A percentile compares a stretch with the other conserved stretches of the same genome.
phyloP scores from a whole-genome alignment of 2,888 invertebrate species.

The Xylota sylvarum region DNA sequence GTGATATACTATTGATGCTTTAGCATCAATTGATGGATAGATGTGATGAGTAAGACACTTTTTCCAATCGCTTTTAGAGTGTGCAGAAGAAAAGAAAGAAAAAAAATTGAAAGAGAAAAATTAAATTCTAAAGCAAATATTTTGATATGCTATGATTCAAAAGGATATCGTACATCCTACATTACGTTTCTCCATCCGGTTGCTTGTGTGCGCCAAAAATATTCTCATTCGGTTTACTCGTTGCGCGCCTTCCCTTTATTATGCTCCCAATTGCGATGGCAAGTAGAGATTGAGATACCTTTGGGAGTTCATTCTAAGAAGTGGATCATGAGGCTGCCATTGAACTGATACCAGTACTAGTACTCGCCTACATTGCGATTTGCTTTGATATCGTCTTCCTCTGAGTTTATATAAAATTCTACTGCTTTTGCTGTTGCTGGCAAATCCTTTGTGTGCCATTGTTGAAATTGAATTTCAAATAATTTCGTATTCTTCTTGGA shows the following conservation, averaged over 20 bases:
- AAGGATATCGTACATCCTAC: conserved; percentile 48
- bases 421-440: conserved; percentile 67
- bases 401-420: conserved; percentile 21
- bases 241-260: conserved; percentile 53
- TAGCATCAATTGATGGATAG: conserved; percentile 67
- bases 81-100: conserved; percentile 30
- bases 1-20: conserved; percentile 48
- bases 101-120: conserved; percentile 38
- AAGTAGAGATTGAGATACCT: conserved; percentile 64
- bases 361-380: conserved; percentile 19
- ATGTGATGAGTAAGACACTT: conserved; percentile 75
- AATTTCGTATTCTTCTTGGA: conserved; percentile 78
- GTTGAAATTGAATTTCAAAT: conserved; percentile 81
- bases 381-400: conserved; percentile 35
- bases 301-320: conserved; percentile 55
- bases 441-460: conserved; percentile 80
- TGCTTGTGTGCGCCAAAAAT: conserved; percentile 19
- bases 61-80: conserved; percentile 48
- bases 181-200: conserved; percentile 30
- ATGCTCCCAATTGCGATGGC: conserved; percentile 66
- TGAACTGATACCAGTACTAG: conserved; percentile 39
- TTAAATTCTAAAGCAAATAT: conserved; percentile 69
- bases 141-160: conserved; percentile 70
- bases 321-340: conserved; percentile 41
- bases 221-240: conserved; percentile 28